A percentile compares a stretch with the other conserved stretches of the same genome.
Evolutionary conservation across 2,113 vertebrate genomes (phyloP).

Genomic region (Mormoops blainvillei): DNA sequence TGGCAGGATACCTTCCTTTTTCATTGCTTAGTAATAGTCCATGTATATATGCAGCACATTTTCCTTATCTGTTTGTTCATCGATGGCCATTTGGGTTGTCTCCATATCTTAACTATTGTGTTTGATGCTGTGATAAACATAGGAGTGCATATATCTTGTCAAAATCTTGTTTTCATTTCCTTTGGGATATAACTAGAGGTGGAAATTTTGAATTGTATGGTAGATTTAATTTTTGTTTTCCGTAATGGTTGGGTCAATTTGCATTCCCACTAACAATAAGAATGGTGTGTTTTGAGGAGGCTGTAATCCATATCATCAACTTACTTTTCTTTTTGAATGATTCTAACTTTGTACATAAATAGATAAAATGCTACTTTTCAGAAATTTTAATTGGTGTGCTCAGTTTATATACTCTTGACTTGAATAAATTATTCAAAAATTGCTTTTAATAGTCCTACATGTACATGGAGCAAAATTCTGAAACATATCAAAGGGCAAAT

Average conservation of each 20-base stretch:
- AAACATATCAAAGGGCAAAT: not conserved
- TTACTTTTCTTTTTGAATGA: not conserved
- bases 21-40: not conserved
- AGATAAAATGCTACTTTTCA: not conserved
- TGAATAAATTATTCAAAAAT: not conserved
- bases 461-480: not conserved
- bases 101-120: not conserved
- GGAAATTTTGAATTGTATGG: not conserved
- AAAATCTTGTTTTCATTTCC: not conserved
- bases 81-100: not conserved
- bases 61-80: not conserved
- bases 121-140: not conserved
- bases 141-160: not conserved
- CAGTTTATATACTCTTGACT: not conserved
- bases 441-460: not conserved
- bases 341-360: not conserved
- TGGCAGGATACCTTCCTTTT: not conserved
- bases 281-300: not conserved
- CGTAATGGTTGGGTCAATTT: not conserved
- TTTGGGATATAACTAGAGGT: not conserved
- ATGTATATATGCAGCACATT: not conserved
- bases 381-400: not conserved
- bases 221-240: not conserved
- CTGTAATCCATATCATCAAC: not conserved
- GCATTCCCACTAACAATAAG: not conserved